Conservation (phyloP, 2,113 vertebrate genomes). For the Haemorhous mexicanus region DNA sequence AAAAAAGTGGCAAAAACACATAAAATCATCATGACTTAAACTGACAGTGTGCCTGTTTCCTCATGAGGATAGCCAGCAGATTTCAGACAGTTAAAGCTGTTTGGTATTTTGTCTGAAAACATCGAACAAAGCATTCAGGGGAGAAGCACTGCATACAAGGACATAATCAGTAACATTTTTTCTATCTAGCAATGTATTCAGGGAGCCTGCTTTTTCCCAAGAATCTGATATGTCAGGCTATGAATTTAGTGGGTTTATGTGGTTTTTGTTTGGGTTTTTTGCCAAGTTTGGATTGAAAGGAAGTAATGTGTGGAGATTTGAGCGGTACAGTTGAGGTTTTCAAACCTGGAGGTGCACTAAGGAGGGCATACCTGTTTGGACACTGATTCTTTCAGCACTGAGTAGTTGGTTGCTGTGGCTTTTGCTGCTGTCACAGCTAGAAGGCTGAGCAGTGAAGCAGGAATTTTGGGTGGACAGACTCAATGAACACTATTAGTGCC, state of each 20-base stretch:
- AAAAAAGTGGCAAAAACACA: neutral
- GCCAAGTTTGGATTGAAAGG: neutral
- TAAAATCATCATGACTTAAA: neutral
- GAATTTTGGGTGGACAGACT: neutral
- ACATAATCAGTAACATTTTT: neutral
- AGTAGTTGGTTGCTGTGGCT: neutral
- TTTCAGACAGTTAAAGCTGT: neutral
- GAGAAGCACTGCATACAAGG: neutral
- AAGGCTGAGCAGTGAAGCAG: neutral
- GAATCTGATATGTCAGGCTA: fast-evolving
- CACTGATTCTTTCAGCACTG: neutral
- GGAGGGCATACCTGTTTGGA: fast-evolving
- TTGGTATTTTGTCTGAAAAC: neutral
- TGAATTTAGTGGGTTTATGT: neutral
- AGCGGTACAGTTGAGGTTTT: neutral
- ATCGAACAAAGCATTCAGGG: neutral
- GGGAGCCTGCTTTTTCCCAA: neutral
- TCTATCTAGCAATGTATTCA: neutral
- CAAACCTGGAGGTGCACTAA: neutral
- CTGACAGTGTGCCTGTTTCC: neutral
- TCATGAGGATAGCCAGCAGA: neutral
- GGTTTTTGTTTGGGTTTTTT: neutral
- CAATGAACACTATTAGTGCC: neutral
- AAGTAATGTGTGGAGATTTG: neutral
- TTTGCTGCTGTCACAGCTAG: neutral